Conservation (phyloP, 2,888 invertebrate genomes). For the Cremastinae sp. region DNA sequence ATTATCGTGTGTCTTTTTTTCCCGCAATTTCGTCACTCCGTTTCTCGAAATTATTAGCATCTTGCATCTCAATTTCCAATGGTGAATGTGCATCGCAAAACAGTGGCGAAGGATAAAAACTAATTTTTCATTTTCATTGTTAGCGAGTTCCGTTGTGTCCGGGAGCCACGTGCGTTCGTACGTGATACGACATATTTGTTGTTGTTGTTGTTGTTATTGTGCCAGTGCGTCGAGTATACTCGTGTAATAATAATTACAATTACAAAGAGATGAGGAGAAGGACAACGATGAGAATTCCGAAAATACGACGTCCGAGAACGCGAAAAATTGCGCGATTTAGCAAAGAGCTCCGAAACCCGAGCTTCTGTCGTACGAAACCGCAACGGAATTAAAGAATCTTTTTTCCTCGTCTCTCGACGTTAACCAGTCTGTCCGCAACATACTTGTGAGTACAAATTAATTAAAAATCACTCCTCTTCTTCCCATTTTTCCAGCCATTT, state of each 20-base stretch:
- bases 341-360: constrained; percentile 24
- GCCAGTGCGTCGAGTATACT: neutral
- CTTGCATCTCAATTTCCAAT: constrained; percentile 3
- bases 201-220: constrained; percentile 9
- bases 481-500: neutral
- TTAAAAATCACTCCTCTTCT: neutral
- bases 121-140: constrained; percentile 22
- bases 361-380: neutral
- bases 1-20: neutral
- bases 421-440: neutral
- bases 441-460: constrained; percentile 13
- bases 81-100: neutral
- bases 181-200: neutral
- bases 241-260: neutral
- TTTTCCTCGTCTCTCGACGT: neutral
- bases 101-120: constrained; percentile 22
- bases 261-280: constrained; percentile 24
- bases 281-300: constrained; percentile 2
- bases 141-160: constrained; percentile 28
- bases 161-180: constrained; percentile 33
- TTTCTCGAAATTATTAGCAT: neutral
- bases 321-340: constrained; percentile 25
- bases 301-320: constrained; percentile 9
- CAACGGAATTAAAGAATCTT: constrained; percentile 2
- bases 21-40: neutral